Evolutionary conservation across 2,797 vertebrate species (phyloP), one percentile per base, ranked within the genome.

Genomic region (Artibeus jamaicensis): DNA sequence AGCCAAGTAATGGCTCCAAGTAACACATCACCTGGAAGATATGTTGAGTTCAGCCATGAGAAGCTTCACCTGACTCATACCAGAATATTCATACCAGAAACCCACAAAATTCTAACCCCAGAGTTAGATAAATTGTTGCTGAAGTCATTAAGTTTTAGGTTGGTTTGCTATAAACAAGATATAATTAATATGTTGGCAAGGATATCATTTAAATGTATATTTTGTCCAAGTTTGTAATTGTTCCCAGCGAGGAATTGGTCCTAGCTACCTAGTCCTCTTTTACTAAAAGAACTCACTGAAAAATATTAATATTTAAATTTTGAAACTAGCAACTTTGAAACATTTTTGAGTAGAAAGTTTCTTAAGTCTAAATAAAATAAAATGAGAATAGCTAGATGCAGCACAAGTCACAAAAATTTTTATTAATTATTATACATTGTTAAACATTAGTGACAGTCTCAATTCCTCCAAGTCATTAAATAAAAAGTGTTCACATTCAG

Each of bases 321-420:
- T 74, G 53, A 74, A 74, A 6, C 29, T 78, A 93, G 12, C 4
- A 81, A 76, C 5, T 71, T 89, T 87, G 50, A 76, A 94, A 55
- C 26, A 87, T 46, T 11, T 59, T 68, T 39, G 24, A 86, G 21
- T 76, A 6, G 24, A 67, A 79, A 62, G 12, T 44, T 62, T 88
- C 67, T 39, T 91, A 53, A 78, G 9, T 4, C 57, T 92, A 59
- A 79, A 95, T 42, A 65, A 73, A 78, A 65, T 89, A 96, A 92
- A 81, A 15, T 42, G 44, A 89, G 9, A 44, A 65, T 50, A 81
- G 84, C 2, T 65, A 39, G 26, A 0, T 55, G 5, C 0, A 2
- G 1, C 70, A 19, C 29, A 91, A 82, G 68, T 83, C 81, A 86
- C 0, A 16, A 1, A 93, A 91, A 76, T 86, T 93, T 93, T 0